phyloP scores from a whole-genome alignment of 1,140 invertebrate species.

The Rhynchophorus ferrugineus region DNA sequence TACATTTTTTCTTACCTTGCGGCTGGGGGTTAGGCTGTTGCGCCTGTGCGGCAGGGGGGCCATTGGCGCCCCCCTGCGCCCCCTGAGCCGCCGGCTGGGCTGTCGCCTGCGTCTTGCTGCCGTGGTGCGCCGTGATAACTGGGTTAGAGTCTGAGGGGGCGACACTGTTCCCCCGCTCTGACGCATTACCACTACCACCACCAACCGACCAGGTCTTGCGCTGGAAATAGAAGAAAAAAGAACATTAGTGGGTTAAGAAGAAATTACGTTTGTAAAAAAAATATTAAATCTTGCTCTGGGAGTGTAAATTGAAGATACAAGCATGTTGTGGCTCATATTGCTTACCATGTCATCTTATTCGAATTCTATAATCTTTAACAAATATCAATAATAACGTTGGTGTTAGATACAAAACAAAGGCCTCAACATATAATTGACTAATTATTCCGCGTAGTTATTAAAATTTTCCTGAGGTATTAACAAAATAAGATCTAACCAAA shows the following conservation, averaged over 20 bases:
- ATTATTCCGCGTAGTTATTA: too few relatives aligned
- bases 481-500: too few relatives aligned
- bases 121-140: conserved; percentile 23
- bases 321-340: too few relatives aligned
- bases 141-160: conserved; percentile 22
- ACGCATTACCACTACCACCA: conserved; percentile 43
- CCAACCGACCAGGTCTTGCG: conserved; percentile 55
- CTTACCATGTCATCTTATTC: too few relatives aligned
- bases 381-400: too few relatives aligned
- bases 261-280: too few relatives aligned
- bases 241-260: not conserved
- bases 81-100: conserved; percentile 37
- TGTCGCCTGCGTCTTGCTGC: conserved; percentile 34
- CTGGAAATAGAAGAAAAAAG: conserved; percentile 37
- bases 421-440: too few relatives aligned
- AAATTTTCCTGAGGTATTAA: too few relatives aligned
- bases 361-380: too few relatives aligned
- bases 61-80: conserved; percentile 16
- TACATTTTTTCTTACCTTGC: conserved; percentile 49
- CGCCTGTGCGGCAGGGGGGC: conserved; percentile 40
- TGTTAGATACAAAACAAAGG: too few relatives aligned
- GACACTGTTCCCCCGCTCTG: conserved; percentile 37
- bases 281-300: too few relatives aligned
- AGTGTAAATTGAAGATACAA: too few relatives aligned
- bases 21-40: conserved; percentile 57